Evolutionary conservation across 2,113 vertebrate genomes (phyloP).

Genomic region (Cebus imitator): DNA sequence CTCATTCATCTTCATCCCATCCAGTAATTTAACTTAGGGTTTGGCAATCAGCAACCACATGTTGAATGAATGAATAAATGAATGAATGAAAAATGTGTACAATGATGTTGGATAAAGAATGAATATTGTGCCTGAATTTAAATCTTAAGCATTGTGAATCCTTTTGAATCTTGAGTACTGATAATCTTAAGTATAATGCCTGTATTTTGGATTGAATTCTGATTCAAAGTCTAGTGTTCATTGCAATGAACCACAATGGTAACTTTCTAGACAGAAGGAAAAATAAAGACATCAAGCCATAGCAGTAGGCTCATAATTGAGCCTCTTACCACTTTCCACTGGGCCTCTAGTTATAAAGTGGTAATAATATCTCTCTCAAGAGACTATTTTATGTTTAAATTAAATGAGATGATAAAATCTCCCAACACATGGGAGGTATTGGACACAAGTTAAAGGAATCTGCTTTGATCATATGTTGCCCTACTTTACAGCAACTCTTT

Average conservation of each 20-base stretch:
- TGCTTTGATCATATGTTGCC: not conserved
- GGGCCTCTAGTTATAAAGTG: not conserved
- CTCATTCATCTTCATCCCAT: not conserved
- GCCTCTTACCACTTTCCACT: not conserved
- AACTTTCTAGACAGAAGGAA: not conserved
- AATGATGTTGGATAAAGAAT: not conserved
- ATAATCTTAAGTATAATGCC: not conserved
- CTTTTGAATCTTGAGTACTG: not conserved
- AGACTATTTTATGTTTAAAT: constrained; percentile 43
- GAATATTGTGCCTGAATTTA: constrained; percentile 10
- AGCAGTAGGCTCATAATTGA: not conserved
- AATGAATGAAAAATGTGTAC: not conserved
- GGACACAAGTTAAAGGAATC: not conserved
- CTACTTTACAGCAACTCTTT: not conserved
- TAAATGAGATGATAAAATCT: constrained; percentile 9
- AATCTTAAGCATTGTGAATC: not conserved
- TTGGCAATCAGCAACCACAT: not conserved
- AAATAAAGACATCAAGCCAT: not conserved
- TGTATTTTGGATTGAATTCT: not conserved
- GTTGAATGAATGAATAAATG: not conserved
- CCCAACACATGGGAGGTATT: not conserved
- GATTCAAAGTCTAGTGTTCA: not conserved
- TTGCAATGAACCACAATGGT: not conserved
- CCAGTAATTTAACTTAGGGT: not conserved
- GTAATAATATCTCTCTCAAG: not conserved